A percentile compares a stretch with the other conserved stretches of the same genome.
Conservation (phyloP, 2,888 invertebrate genomes). For the Microctonus hyperodae region DNA sequence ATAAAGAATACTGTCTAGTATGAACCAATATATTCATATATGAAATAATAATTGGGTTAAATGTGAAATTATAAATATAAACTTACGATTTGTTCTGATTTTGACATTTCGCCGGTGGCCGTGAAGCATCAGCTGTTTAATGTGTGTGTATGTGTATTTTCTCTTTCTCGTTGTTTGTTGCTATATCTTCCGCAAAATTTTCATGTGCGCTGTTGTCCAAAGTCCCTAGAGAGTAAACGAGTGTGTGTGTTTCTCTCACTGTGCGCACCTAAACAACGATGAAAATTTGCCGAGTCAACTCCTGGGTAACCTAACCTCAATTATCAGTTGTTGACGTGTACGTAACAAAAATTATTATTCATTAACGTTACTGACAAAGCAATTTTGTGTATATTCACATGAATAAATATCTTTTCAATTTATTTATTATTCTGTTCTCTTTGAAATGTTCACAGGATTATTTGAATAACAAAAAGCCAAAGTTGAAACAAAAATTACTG, state of each 20-base stretch:
- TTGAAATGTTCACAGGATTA: neutral
- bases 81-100: slow-evolving; percentile 62
- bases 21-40: neutral
- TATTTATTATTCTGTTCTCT: neutral
- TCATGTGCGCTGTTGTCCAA: slow-evolving; percentile 29
- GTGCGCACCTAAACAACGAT: slow-evolving; percentile 38
- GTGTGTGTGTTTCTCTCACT: too few relatives aligned
- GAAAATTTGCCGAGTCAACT: slow-evolving; percentile 60
- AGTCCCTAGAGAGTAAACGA: too few relatives aligned
- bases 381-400: neutral
- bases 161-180: slow-evolving; percentile 46
- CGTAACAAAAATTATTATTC: neutral
- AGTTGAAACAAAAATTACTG: neutral
- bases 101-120: slow-evolving; percentile 63
- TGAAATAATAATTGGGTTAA: slow-evolving; percentile 4
- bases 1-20: neutral
- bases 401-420: neutral
- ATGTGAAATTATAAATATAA: slow-evolving; percentile 6
- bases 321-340: slow-evolving; percentile 21
- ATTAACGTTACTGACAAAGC: neutral
- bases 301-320: slow-evolving; percentile 51
- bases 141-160: slow-evolving; percentile 21
- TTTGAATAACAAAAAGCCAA: neutral
- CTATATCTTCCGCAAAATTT: slow-evolving; percentile 31
- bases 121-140: slow-evolving; percentile 60